Evolutionary conservation across 2,113 vertebrate species (phyloP).

Genomic region (Oxygymnocypris stewartii): DNA sequence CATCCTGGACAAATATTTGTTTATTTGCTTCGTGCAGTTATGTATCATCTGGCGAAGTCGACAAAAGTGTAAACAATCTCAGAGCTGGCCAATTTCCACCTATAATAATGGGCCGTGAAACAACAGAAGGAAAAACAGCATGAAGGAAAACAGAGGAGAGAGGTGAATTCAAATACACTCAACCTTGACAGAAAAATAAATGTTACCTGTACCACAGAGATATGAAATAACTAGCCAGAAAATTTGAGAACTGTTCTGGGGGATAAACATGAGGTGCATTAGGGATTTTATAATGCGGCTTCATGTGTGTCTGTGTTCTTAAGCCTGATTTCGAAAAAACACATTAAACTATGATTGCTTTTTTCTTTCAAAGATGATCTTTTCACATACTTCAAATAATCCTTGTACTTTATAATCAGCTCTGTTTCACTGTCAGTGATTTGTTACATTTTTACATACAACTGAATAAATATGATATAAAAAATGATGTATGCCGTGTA

Average conservation of each 20-base stretch:
- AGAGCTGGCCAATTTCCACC: slow-evolving; percentile 21
- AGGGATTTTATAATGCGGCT: neutral
- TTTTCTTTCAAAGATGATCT: slow-evolving; percentile 22
- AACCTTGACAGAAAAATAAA: slow-evolving; percentile 23
- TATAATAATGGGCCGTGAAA: neutral
- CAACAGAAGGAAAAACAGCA: slow-evolving; percentile 1
- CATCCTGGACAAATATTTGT: slow-evolving; percentile 24
- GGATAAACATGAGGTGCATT: neutral
- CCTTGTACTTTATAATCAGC: slow-evolving; percentile 11
- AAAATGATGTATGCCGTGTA: neutral
- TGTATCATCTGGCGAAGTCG: slow-evolving; percentile 40
- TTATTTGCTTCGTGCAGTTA: slow-evolving; percentile 20
- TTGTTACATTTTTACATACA: neutral
- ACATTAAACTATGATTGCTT: slow-evolving; percentile 14
- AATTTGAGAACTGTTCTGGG: neutral
- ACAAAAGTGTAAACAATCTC: slow-evolving; percentile 35
- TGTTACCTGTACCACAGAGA: neutral
- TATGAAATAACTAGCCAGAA: neutral
- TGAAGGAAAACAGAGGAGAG: slow-evolving; percentile 2
- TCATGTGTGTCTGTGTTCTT: neutral
- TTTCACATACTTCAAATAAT: slow-evolving; percentile 30
- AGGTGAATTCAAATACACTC: slow-evolving; percentile 23
- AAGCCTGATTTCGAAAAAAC: neutral
- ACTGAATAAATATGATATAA: neutral
- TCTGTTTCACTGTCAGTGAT: slow-evolving; percentile 2